Conservation (phyloP, 2,888 invertebrate species). For the Gasteruption jaculator region DNA sequence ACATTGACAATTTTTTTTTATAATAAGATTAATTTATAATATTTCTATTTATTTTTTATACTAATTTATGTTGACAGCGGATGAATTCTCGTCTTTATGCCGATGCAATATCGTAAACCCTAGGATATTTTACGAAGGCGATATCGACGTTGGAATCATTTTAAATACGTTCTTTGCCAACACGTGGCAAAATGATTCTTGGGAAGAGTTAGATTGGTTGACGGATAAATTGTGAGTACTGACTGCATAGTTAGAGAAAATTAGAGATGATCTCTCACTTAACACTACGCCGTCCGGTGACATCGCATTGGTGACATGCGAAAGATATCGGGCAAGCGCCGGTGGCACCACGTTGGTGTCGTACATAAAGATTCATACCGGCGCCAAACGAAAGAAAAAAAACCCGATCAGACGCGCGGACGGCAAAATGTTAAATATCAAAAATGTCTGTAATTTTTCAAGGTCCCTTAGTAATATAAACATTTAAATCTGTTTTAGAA, state of each 20-base stretch:
- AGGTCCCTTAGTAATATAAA: no score
- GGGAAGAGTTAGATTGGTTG: slow-evolving; percentile 71
- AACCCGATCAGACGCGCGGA: no score
- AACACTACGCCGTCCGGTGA: no score
- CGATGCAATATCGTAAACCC: slow-evolving; percentile 55
- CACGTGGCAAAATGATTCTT: slow-evolving; percentile 55
- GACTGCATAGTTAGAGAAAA: no score
- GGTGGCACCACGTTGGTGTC: no score
- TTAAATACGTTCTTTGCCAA: slow-evolving; percentile 55
- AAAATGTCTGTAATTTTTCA: slow-evolving; percentile 4
- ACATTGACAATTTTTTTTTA: neutral
- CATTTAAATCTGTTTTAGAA: slow-evolving; percentile 47
- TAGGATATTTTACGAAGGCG: slow-evolving; percentile 61
- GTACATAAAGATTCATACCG: no score
- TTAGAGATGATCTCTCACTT: no score
- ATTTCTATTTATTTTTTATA: slow-evolving; percentile 21
- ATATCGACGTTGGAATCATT: slow-evolving; percentile 57
- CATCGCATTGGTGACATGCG: no score
- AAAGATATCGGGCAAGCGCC: no score
- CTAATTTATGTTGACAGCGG: slow-evolving; percentile 39
- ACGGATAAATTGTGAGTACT: slow-evolving; percentile 61
- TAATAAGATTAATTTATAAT: slow-evolving; percentile 5
- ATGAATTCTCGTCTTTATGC: slow-evolving; percentile 53
- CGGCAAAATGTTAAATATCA: no score
- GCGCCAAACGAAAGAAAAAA: no score